These are phyloP conservation scores for Eristalis arbustorum DNA, from an alignment of 2,888 invertebrate species.

Conservation along the genomic window DNA sequence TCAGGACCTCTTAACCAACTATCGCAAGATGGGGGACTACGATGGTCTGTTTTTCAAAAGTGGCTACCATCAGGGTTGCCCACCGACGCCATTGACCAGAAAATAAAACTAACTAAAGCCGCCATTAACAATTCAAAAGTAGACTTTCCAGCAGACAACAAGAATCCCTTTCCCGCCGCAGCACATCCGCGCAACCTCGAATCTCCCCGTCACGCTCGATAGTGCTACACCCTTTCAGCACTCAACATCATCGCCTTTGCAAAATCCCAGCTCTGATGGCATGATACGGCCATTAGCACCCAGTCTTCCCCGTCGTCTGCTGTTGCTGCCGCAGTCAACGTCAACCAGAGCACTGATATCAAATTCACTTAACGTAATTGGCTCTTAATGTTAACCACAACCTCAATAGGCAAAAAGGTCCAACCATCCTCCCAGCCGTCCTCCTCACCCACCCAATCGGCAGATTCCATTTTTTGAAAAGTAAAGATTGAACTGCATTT, in stretches of 20 bases:
- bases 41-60: too few relatives aligned
- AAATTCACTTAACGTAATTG: slow-evolving; percentile 70
- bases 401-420: slow-evolving; percentile 34
- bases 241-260: background rate
- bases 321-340: background rate
- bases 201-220: background rate
- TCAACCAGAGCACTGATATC: slow-evolving; percentile 31
- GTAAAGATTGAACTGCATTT: slow-evolving; percentile 46
- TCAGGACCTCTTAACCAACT: too few relatives aligned
- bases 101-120: too few relatives aligned
- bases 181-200: background rate
- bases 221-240: background rate
- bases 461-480: background rate
- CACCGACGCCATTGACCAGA: too few relatives aligned
- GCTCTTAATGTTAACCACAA: slow-evolving; percentile 67
- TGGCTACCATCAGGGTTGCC: too few relatives aligned
- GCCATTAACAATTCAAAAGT: too few relatives aligned
- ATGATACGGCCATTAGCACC: slow-evolving; percentile 4
- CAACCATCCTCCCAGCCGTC: background rate
- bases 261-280: background rate
- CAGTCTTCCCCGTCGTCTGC: background rate
- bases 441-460: background rate
- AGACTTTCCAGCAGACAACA: too few relatives aligned
- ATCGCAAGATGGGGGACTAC: too few relatives aligned
- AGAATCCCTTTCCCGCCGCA: background rate